phyloP scores from a whole-genome alignment of 2,797 vertebrate genomes.

The Gymnothorax reevesii region DNA sequence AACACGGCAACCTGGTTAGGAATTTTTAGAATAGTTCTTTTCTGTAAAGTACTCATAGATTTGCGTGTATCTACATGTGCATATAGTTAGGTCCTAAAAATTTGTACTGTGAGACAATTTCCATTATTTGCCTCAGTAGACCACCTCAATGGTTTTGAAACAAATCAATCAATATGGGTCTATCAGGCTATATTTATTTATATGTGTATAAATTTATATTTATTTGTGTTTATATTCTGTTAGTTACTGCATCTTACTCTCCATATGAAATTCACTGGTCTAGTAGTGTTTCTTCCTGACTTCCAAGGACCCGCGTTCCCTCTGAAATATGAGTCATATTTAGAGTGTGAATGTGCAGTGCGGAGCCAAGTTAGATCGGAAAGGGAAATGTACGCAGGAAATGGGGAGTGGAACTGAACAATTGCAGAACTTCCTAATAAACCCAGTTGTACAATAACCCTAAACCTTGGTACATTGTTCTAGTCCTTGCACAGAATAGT shows the following conservation, averaged over 20 bases:
- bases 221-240: not conserved
- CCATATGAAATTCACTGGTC: not conserved
- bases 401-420: slow-evolving; percentile 44
- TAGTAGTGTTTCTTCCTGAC: not conserved
- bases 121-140: too few relatives aligned
- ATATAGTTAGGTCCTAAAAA: too few relatives aligned
- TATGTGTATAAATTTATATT: too few relatives aligned
- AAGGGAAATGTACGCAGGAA: slow-evolving; percentile 38
- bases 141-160: too few relatives aligned
- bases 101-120: too few relatives aligned
- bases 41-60: too few relatives aligned
- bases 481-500: slow-evolving; percentile 34
- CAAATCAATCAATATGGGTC: too few relatives aligned
- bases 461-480: slow-evolving; percentile 38
- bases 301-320: not conserved
- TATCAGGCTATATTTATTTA: too few relatives aligned
- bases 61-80: too few relatives aligned
- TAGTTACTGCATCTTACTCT: not conserved
- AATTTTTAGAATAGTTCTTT: too few relatives aligned
- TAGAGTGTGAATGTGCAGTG: not conserved
- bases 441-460: slow-evolving; percentile 23
- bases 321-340: not conserved
- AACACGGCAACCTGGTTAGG: too few relatives aligned
- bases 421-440: slow-evolving; percentile 23
- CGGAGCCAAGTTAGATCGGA: not conserved